Evolutionary conservation across 2,888 invertebrate genomes (phyloP), one percentile per base, ranked within the genome.

Genomic region (Eupsilia transversa): DNA sequence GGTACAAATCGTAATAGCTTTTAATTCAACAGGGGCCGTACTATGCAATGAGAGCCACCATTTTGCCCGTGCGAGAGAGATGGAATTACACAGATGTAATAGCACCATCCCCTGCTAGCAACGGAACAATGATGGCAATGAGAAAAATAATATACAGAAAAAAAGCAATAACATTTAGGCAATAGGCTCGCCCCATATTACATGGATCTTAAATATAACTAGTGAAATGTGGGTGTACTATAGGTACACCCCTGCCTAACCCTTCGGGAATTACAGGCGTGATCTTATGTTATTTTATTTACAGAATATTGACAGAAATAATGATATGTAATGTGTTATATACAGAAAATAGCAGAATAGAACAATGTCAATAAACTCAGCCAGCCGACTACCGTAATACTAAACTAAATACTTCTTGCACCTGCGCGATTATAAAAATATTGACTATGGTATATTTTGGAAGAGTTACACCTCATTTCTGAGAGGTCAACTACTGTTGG

Each of bases 351-450:
- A 33, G 0, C 17, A 27, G 3, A 35, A 30, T 4, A 57, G 0
- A 30, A 63, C 68, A 79, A 75, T 77, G 65, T 72, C 63, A 63
- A 35, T 64, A 52, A 76, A 76, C 76, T 76, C 77, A 61, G 69
- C 65, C 75, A 80, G 72, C 67, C 0, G 20, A 27, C 69, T 75
- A 76, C 63, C 43, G 14, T 90, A 92, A 92, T 89, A 91, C 92
- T 93, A 91, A 91, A 91, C 91, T 92, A 93, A 92, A 93, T 92
- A 92, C 89, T 88, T 89, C 86, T 92, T 91, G 94, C 94, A 92
- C 91, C 93, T 91, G 93, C 93, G 90, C 90, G 88, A 85, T 88
- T 93, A 94, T 93, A 94, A 94, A 94, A 94, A 94, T 94, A 94
- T 94, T 93, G 93, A 93, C 93, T 89, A 86, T 86, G 77, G 77